These are phyloP conservation scores for Onychomys torridus DNA, from an alignment of 2,797 vertebrate genomes.

Conservation along the genomic window DNA sequence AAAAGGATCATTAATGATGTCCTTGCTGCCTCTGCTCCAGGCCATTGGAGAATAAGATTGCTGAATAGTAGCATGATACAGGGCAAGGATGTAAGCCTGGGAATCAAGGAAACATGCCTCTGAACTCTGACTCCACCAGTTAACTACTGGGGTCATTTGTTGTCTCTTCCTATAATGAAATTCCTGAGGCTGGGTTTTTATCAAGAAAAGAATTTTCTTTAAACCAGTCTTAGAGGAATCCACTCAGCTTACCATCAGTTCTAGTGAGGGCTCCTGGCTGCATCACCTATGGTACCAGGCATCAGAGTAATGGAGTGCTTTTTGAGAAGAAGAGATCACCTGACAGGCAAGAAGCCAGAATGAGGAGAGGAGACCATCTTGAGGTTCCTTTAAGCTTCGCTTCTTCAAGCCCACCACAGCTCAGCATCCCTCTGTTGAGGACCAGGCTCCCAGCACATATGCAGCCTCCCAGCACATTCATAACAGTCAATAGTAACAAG, in stretches of 20 bases:
- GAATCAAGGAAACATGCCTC: background rate
- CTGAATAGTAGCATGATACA: background rate
- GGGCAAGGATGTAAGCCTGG: fast-evolving
- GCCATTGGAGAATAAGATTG: background rate
- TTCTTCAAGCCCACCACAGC: background rate
- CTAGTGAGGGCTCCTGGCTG: background rate
- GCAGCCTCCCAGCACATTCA: background rate
- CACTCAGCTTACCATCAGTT: background rate
- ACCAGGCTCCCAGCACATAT: background rate
- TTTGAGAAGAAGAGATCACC: background rate
- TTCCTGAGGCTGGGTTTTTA: background rate
- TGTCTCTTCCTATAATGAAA: background rate
- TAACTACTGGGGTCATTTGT: background rate
- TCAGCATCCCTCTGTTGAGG: background rate
- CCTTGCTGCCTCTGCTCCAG: background rate
- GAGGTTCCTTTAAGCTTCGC: background rate
- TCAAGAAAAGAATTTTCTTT: background rate
- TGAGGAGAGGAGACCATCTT: background rate
- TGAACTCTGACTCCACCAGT: background rate
- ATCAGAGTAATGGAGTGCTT: background rate
- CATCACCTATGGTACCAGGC: background rate
- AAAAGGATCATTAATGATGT: background rate
- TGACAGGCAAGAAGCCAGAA: background rate
- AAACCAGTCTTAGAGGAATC: background rate
- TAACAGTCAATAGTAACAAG: background rate